Evolutionary conservation across 2,113 vertebrate species (phyloP).

Genomic region (Nycticebus coucang): DNA sequence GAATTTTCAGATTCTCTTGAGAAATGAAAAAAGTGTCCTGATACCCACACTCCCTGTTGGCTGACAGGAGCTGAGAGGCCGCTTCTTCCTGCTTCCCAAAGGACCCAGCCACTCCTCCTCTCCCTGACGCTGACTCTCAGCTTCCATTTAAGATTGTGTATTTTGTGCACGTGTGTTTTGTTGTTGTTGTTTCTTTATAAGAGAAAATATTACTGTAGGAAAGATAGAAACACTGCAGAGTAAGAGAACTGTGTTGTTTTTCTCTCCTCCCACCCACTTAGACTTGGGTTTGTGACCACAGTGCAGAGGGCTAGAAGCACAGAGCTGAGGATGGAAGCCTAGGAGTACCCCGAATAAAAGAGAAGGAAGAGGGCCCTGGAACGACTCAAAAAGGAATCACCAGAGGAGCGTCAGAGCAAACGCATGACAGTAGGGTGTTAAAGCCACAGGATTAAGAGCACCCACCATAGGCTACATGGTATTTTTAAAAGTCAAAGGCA

Average conservation of each 20-base stretch:
- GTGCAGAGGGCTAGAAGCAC: background rate
- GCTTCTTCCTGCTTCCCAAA: background rate
- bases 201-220: background rate
- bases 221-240: background rate
- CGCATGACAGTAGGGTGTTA: background rate
- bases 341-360: background rate
- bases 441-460: background rate
- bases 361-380: background rate
- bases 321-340: background rate
- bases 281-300: background rate
- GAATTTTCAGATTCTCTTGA: background rate
- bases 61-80: background rate
- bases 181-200: background rate
- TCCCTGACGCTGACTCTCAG: background rate
- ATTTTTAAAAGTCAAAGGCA: conserved; percentile 33
- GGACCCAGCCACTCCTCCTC: background rate
- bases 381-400: background rate
- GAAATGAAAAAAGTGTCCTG: background rate
- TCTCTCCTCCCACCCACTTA: background rate
- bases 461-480: background rate
- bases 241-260: background rate
- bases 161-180: background rate
- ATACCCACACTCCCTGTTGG: background rate
- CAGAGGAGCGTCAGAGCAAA: background rate
- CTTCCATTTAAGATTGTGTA: background rate